Evolutionary conservation across 2,797 vertebrate genomes (phyloP).

Genomic region (Lepidocolaptes lacrymiger): DNA sequence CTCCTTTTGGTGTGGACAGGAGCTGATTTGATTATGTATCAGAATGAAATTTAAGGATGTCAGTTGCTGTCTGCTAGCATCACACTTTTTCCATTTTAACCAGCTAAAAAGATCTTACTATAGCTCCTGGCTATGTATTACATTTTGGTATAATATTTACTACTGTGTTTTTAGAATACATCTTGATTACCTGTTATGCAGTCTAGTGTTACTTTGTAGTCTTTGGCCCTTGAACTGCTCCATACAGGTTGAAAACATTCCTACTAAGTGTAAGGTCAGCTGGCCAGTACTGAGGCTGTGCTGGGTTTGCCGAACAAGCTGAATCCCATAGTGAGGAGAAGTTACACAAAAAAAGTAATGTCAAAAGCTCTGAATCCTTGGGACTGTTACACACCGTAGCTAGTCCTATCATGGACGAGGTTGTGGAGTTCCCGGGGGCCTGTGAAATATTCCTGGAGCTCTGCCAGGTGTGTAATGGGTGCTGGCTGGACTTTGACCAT

Average conservation of each 20-base stretch:
- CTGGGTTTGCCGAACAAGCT: not conserved
- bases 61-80: not conserved
- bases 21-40: not conserved
- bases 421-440: not conserved
- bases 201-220: not conserved
- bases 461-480: not conserved
- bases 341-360: not conserved
- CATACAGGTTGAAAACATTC: not conserved
- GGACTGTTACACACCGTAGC: rapidly evolving
- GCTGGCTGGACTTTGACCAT: not conserved
- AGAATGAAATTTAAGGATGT: not conserved
- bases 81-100: not conserved
- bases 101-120: not conserved
- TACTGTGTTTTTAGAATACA: not conserved
- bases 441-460: not conserved
- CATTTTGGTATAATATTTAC: rapidly evolving
- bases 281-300: not conserved
- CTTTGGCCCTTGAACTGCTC: not conserved
- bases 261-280: not conserved
- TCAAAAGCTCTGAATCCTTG: not conserved
- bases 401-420: not conserved
- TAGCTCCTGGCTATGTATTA: rapidly evolving
- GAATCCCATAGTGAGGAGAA: not conserved
- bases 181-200: not conserved
- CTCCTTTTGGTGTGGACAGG: not conserved